These are phyloP conservation scores for Epicampocera succincta DNA, from an alignment of 2,888 invertebrate genomes.

Conservation along the genomic window DNA sequence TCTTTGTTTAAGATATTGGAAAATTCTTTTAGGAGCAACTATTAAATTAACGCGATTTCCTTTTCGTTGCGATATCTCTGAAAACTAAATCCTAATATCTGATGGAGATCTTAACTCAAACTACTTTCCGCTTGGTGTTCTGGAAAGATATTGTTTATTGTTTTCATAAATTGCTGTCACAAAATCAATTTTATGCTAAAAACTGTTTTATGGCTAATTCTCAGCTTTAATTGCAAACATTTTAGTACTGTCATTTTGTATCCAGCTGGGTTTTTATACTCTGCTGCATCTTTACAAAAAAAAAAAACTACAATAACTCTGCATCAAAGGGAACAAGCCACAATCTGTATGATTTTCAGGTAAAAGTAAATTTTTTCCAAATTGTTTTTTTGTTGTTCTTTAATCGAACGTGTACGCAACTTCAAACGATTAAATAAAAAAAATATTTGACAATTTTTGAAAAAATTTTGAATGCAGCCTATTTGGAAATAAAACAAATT, in stretches of 20 bases:
- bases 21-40: too few relatives aligned
- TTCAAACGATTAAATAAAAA: background rate
- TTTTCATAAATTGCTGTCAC: conserved; percentile 58
- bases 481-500: background rate
- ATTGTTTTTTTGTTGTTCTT: background rate
- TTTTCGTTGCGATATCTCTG: background rate
- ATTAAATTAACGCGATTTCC: too few relatives aligned
- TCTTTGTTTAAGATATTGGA: too few relatives aligned
- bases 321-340: conserved; percentile 40
- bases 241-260: background rate
- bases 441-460: conserved; percentile 49
- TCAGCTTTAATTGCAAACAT: conserved; percentile 37
- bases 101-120: too few relatives aligned
- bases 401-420: background rate
- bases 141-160: conserved; percentile 32
- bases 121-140: background rate
- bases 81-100: too few relatives aligned
- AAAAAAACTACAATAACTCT: background rate
- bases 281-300: conserved; percentile 21
- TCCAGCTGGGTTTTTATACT: conserved; percentile 61
- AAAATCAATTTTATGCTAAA: conserved; percentile 46
- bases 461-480: background rate
- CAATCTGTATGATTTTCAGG: conserved; percentile 51
- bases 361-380: conserved; percentile 17
- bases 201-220: conserved; percentile 44